Evolutionary conservation across 2,797 vertebrate species (phyloP), one percentile per base, ranked within the genome.

Genomic region (Thunnus albacares): DNA sequence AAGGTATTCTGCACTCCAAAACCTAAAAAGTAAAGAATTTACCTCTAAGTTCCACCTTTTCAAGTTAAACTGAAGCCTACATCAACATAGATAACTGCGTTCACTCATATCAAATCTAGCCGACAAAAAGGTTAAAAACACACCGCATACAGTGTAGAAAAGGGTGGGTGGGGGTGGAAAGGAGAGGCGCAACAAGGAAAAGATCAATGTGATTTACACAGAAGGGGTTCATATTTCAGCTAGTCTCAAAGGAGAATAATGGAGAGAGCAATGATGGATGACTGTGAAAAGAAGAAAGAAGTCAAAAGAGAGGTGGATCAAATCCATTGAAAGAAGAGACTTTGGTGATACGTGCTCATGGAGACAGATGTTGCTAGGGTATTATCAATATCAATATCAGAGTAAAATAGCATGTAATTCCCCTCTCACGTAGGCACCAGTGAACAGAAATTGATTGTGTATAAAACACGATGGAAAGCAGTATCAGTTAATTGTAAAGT

Each of bases 201-300:
- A 47, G 71, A 84, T 77, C 53, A 75, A 59, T 22, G 30, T 24
- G 35, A 74, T 75, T 75, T 58, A 38, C 75, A 81, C 33, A 69
- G 45, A 49, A 55, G 51, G 20, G 47, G 51, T 20, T 73, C 58
- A 35, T 17, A 61, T 74, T 82, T 65, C 65, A 60, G 41, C 41
- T 11, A 49, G 17, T 12, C 41, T 43, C 18, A 28, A 18, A 56
- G 17, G 52, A 47, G 52, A 68, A 47, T 45, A 69, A 69, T 55
- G 5, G 51, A 64, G 45, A 61, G 33, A 49, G 13, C 13, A 4
- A 14, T 47, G 60, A 57, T 35, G 45, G 43, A 68, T 14, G 30
- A 18, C 8, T 7, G 69, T 28, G 11, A 60, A 38, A 38, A n/a
- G 47, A 18, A 20, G 17, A 18, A 20, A 51, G 47, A 71, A 35